Evolutionary conservation across 2,113 vertebrate species (phyloP).

Genomic region (Pterophyllum scalare): DNA sequence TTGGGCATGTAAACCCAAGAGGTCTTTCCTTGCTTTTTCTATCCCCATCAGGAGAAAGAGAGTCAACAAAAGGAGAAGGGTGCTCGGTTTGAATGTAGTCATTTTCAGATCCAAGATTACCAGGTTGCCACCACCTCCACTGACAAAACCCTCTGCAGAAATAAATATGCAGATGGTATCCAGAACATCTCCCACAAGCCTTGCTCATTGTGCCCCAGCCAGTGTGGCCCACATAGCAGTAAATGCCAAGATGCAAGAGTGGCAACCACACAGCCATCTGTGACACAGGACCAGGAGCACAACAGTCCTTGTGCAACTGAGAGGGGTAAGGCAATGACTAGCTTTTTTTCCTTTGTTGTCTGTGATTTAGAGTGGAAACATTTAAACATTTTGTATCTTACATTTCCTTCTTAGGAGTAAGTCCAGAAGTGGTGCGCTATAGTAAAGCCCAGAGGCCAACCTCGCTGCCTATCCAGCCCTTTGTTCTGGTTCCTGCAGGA

Average conservation of each 20-base stretch:
- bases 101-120: constrained; percentile 37
- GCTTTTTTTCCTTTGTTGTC: neutral
- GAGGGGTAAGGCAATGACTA: constrained; percentile 40
- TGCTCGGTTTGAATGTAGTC: constrained; percentile 2
- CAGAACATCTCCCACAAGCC: constrained; percentile 62
- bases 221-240: constrained; percentile 83
- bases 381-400: neutral
- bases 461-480: constrained; percentile 95
- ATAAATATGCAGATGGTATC: constrained; percentile 75
- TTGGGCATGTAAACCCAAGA: neutral
- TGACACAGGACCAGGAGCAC: constrained; percentile 23
- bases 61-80: constrained; percentile 34
- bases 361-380: neutral
- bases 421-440: constrained; percentile 83
- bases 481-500: constrained; percentile 88
- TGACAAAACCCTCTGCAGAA: constrained; percentile 82
- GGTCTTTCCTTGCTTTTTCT: neutral
- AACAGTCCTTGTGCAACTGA: constrained; percentile 17
- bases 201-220: constrained; percentile 82
- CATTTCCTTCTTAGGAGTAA: constrained; percentile 73
- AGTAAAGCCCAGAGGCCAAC: constrained; percentile 95
- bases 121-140: constrained; percentile 86
- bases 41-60: constrained; percentile 25
- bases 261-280: constrained; percentile 41
- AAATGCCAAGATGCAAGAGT: constrained; percentile 69